A percentile compares a stretch with the other conserved stretches of the same genome.
Conservation (phyloP, 2,113 vertebrate genomes). For the Stegastes partitus region DNA sequence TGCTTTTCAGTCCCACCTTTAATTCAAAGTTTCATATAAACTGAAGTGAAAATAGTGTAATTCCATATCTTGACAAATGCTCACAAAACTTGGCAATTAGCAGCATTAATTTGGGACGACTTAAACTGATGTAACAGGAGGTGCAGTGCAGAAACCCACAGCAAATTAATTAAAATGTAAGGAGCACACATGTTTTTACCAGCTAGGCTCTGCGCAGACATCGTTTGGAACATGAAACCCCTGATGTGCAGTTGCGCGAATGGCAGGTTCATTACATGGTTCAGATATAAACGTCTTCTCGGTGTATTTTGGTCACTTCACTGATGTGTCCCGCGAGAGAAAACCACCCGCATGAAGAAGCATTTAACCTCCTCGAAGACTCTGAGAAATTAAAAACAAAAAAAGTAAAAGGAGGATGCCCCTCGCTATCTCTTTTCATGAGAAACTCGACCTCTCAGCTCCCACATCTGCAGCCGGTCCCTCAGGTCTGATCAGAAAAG, state of each 20-base stretch:
- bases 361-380: slow-evolving; percentile 68
- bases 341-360: slow-evolving; percentile 44
- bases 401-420: slow-evolving; percentile 39
- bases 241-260: slow-evolving; percentile 19
- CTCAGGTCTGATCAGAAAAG: slow-evolving; percentile 80
- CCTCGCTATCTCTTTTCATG: slow-evolving; percentile 64
- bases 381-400: slow-evolving; percentile 74
- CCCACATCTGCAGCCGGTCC: slow-evolving; percentile 78
- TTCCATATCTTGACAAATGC: too few species aligned
- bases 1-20: too few species aligned
- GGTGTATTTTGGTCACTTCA: slow-evolving; percentile 65
- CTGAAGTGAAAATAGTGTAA: too few species aligned
- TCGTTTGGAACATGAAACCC: background rate
- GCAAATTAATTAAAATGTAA: too few species aligned
- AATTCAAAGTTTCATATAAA: too few species aligned
- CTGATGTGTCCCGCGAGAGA: slow-evolving; percentile 69
- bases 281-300: slow-evolving; percentile 44
- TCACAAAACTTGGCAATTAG: too few species aligned
- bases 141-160: too few species aligned
- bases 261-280: slow-evolving; percentile 70
- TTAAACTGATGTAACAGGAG: too few species aligned
- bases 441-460: slow-evolving; percentile 63
- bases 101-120: too few species aligned
- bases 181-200: background rate
- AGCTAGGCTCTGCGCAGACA: background rate